Evolutionary conservation across 2,888 invertebrate genomes (phyloP).

Genomic region (Apoda limacodes): DNA sequence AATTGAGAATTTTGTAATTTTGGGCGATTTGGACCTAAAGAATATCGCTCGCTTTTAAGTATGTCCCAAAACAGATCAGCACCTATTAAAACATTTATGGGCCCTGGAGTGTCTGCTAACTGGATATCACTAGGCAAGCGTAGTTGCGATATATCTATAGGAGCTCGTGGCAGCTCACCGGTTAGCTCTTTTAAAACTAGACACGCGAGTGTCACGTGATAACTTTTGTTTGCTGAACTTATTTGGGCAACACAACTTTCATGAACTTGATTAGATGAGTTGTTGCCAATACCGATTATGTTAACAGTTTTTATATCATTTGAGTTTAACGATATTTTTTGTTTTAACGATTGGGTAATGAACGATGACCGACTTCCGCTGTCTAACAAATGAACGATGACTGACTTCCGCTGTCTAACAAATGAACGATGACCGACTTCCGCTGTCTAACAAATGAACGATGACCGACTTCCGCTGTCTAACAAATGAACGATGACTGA

Average conservation of each 20-base stretch:
- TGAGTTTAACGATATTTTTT: conserved; percentile 8
- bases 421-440: no score
- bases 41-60: conserved; percentile 3
- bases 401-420: no score
- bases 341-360: conserved; percentile 4
- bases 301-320: conserved; percentile 8
- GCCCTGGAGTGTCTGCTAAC: no score
- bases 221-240: conserved; percentile 9
- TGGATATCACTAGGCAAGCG: conserved; percentile 12
- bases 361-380: conserved; percentile 15
- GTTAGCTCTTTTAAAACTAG: conserved; percentile 13
- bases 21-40: conserved; percentile 3
- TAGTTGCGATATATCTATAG: conserved; percentile 5
- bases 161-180: conserved; percentile 13
- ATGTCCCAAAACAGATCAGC: conserved; percentile 11
- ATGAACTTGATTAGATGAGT: conserved; percentile 5
- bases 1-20: conserved; percentile 2
- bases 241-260: conserved; percentile 14
- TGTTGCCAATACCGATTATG: conserved; percentile 18
- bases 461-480: no score
- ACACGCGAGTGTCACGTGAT: conserved; percentile 8
- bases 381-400: no score
- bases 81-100: no score
- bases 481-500: no score
- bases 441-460: no score